Evolutionary conservation across 2,113 vertebrate genomes (phyloP).

Genomic region (Pelecanus crispus): DNA sequence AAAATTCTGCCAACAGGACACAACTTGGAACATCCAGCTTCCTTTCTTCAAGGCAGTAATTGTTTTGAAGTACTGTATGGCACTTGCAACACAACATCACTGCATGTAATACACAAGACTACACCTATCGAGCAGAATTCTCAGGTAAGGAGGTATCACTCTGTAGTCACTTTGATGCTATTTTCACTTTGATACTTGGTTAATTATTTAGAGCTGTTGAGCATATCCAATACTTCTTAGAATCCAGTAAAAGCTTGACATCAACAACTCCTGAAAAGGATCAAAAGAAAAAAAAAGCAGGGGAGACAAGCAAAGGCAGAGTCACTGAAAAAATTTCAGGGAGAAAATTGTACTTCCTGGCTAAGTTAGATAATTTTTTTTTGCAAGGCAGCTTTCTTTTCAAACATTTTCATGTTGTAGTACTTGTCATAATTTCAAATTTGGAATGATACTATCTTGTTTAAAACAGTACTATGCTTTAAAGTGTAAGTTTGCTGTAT

Average conservation of each 20-base stretch:
- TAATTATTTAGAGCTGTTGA: background rate
- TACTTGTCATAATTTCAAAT: background rate
- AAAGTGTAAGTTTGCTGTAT: background rate
- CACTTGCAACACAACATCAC: background rate
- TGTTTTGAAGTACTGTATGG: background rate
- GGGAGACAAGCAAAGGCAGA: background rate
- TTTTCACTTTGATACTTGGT: background rate
- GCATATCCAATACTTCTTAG: background rate
- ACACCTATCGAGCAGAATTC: background rate
- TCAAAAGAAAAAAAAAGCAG: background rate
- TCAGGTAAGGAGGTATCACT: background rate
- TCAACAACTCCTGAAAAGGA: background rate
- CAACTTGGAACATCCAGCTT: background rate
- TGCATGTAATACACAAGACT: accelerated
- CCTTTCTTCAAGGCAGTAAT: background rate
- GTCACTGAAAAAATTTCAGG: background rate
- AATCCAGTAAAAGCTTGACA: background rate
- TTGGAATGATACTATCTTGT: background rate
- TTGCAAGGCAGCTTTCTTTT: background rate
- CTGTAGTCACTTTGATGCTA: background rate
- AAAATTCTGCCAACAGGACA: background rate
- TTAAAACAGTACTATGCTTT: background rate
- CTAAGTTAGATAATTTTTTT: background rate
- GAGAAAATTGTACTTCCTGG: background rate
- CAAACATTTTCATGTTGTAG: background rate